A percentile compares a stretch with the other conserved stretches of the same genome.
These are phyloP conservation scores for Synanthedon tipuliformis DNA, from an alignment of 2,888 invertebrate species.

Conservation along the genomic window DNA sequence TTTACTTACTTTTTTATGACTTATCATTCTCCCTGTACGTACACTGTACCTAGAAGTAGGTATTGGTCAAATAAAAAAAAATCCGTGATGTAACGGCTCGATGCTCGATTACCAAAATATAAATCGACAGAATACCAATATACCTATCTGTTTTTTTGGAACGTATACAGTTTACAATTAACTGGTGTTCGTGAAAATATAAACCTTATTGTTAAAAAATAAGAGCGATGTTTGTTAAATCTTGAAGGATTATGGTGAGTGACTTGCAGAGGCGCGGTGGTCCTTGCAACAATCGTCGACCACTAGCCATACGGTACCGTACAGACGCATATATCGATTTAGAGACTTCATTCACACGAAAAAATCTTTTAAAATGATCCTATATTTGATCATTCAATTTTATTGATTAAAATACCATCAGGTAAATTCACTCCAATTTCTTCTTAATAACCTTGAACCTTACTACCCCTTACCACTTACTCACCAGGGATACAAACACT, in stretches of 20 bases:
- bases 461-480: too few relatives aligned
- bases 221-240: constrained; percentile 10
- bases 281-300: constrained; percentile 44
- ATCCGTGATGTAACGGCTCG: too few relatives aligned
- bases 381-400: too few relatives aligned
- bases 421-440: too few relatives aligned
- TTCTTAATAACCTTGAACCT: too few relatives aligned
- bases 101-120: constrained; percentile 44
- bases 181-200: constrained; percentile 6
- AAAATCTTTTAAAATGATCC: too few relatives aligned
- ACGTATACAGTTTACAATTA: constrained; percentile 13
- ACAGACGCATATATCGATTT: not conserved
- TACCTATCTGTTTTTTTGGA: constrained; percentile 33
- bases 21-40: too few relatives aligned
- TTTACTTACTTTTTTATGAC: too few relatives aligned
- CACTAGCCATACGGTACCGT: constrained; percentile 11
- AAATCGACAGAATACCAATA: constrained; percentile 53
- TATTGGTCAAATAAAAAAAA: too few relatives aligned
- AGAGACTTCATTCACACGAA: not conserved
- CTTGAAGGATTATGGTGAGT: constrained; percentile 13
- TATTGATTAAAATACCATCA: too few relatives aligned
- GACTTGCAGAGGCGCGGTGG: constrained; percentile 62
- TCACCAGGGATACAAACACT: too few relatives aligned
- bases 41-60: too few relatives aligned
- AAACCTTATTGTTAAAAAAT: constrained; percentile 7